These are phyloP conservation scores for Hucho hucho DNA, from an alignment of 2,113 vertebrate species.

Conservation along the genomic window DNA sequence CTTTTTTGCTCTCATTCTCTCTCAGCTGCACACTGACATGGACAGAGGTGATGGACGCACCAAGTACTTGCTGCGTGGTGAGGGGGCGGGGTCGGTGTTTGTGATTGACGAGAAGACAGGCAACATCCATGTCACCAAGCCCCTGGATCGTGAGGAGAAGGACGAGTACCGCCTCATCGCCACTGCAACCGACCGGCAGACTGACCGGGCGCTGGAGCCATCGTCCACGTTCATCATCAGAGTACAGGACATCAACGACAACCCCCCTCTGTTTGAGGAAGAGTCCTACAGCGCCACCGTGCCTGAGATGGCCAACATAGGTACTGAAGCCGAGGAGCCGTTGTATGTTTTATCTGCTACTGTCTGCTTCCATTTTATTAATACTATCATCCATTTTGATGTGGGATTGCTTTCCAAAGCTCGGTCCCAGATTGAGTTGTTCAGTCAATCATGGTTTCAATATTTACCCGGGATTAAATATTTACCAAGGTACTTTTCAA, in stretches of 20 bases:
- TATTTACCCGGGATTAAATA: conserved; percentile 62
- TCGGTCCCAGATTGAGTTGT: conserved; percentile 48
- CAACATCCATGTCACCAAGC: conserved; percentile 92
- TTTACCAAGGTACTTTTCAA: conserved; percentile 49
- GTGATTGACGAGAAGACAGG: conserved; percentile 92
- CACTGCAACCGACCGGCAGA: conserved; percentile 86
- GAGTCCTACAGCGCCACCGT: conserved; percentile 86
- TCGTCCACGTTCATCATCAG: conserved; percentile 91
- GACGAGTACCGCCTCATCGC: conserved; percentile 86
- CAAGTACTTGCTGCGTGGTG: conserved; percentile 86
- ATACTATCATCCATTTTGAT: background rate
- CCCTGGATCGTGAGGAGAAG: conserved; percentile 89
- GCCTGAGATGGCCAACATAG: conserved; percentile 90
- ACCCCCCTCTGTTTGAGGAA: conserved; percentile 85
- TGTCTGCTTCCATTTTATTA: background rate
- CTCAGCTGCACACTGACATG: conserved; percentile 88
- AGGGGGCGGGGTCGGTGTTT: conserved; percentile 89
- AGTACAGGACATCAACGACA: conserved; percentile 93
- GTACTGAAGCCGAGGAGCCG: conserved; percentile 46
- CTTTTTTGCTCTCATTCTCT: background rate
- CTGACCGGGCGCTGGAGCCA: conserved; percentile 86
- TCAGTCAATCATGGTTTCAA: conserved; percentile 62
- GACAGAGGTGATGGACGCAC: conserved; percentile 87
- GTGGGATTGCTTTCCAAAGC: background rate
- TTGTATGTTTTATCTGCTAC: background rate